These are phyloP conservation scores for Amazonetta brasiliensis DNA, from an alignment of 2,797 vertebrate genomes.

Conservation along the genomic window DNA sequence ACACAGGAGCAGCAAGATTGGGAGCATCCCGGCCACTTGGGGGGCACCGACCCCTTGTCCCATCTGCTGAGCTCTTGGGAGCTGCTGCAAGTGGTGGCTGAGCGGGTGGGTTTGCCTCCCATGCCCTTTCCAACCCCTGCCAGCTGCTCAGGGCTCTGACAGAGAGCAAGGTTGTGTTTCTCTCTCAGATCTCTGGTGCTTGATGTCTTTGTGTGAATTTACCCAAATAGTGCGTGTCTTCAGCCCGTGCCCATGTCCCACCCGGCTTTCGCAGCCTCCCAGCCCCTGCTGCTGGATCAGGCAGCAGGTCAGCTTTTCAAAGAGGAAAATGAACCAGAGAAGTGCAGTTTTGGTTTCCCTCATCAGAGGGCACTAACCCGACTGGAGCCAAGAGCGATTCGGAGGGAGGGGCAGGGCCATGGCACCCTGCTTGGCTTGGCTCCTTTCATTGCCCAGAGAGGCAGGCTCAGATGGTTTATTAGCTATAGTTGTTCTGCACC, in stretches of 20 bases:
- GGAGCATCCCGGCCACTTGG: accelerated
- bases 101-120: neutral
- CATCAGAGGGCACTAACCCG: slow-evolving; percentile 43
- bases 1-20: accelerated
- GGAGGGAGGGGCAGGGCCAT: neutral
- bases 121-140: neutral
- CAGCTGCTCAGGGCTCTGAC: neutral
- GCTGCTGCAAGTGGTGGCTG: neutral
- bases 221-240: accelerated
- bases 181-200: neutral
- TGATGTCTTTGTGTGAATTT: neutral
- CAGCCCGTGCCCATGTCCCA: neutral
- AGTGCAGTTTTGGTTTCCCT: neutral
- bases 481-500: accelerated
- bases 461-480: neutral
- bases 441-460: accelerated
- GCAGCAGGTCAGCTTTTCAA: neutral
- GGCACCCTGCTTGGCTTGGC: accelerated
- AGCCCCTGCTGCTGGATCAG: neutral
- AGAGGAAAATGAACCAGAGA: accelerated
- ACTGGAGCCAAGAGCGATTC: neutral
- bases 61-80: accelerated
- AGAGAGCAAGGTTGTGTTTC: neutral
- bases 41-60: neutral
- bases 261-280: neutral